Evolutionary conservation across 2,888 invertebrate genomes (phyloP), one percentile per base, ranked within the genome.

Genomic region (Pantelozetes paolii): DNA sequence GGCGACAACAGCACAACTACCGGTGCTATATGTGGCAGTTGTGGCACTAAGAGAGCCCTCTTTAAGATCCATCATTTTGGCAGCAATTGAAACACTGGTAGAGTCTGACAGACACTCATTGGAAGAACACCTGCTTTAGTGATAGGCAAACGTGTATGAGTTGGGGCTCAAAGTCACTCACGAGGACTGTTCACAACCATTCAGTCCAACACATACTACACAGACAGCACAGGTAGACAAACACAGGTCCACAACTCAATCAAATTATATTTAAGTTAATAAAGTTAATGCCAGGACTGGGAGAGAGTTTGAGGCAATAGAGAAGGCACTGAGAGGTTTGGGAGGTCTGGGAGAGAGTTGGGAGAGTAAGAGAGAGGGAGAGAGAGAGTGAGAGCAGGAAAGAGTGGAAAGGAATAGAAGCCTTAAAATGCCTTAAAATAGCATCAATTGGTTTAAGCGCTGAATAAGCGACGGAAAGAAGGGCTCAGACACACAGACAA

Each of bases 111-210:
- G 15, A 73, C 15, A 50, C 70, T 54, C 69, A 73, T 76, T 74
- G 62, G 62, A 42, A 59, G 32, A n/a, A 18, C 28, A 73, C 71
- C 45, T 67, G 36, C 40, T 57, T n/a, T 73, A 57, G 62, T 74
- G 76, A 71, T 74, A 75, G 76, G 76, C 73, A 75, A 45, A 64
- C 50, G 32, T 26, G 57, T 45, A 11, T 59, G 36, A 72, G 57
- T 59, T 45, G 50, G n/a, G 73, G 73, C 72, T 50, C 23, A 50
- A 20, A 50, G 20, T 20, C 50, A 50, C 50, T 50, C 50, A 50
- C 20, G 50, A 50, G 50, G 50, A 50, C 50, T 50, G 50, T 20
- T 2, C 3, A 20, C 9, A 36, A 9, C 6, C 9, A 45, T 45
- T 45, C 9, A 45, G n/a, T n/a, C 13, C 45, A 45, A 45, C 45